These are phyloP conservation scores for Corythornis cristatus DNA, from an alignment of 2,113 vertebrate genomes.

Conservation along the genomic window DNA sequence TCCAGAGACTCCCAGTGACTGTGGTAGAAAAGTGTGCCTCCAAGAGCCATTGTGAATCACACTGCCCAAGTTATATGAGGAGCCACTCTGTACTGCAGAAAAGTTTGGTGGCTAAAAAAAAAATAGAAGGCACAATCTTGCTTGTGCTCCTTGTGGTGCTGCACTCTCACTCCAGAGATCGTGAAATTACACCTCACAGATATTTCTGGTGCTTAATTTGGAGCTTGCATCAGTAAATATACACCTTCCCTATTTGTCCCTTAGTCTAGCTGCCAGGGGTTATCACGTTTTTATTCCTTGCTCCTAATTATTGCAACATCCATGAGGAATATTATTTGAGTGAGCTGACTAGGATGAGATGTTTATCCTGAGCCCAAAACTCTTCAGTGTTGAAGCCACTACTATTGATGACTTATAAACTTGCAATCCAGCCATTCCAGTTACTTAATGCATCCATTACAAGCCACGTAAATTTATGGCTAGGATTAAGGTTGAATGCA, in stretches of 20 bases:
- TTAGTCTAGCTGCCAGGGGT: not conserved
- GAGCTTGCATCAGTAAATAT: not conserved
- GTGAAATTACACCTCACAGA: not conserved
- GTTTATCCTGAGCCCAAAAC: not conserved
- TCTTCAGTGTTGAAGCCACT: not conserved
- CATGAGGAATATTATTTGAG: not conserved
- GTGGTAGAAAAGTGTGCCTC: not conserved
- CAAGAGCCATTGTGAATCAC: rapidly evolving
- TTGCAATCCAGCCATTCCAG: not conserved
- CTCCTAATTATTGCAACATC: not conserved
- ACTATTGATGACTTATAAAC: not conserved
- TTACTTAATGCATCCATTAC: not conserved
- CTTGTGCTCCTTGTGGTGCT: not conserved
- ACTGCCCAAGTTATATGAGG: not conserved
- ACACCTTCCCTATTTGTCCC: not conserved
- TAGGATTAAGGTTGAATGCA: not conserved
- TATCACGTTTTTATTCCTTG: not conserved
- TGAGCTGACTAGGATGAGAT: not conserved
- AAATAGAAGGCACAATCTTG: not conserved
- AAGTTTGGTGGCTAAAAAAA: not conserved
- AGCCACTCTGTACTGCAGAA: not conserved
- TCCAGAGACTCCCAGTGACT: rapidly evolving
- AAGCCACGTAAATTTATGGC: not conserved
- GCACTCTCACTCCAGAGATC: not conserved
- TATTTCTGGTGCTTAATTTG: not conserved